These are phyloP conservation scores for Tapirus indicus DNA, from an alignment of 2,797 vertebrate species.

Conservation along the genomic window DNA sequence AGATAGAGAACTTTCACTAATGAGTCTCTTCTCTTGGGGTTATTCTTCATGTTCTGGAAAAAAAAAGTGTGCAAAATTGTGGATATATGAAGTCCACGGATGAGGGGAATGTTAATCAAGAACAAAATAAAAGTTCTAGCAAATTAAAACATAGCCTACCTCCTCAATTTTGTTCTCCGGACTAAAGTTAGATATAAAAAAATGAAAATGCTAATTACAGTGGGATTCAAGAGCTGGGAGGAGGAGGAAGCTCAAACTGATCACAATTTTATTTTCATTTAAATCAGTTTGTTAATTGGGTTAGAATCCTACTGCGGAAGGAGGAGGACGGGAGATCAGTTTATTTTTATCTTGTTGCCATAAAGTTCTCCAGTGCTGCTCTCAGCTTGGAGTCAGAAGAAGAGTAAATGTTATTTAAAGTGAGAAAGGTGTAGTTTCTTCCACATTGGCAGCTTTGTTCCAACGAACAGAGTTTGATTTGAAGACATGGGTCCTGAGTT, in stretches of 20 bases:
- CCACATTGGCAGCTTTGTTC: constrained; percentile 54
- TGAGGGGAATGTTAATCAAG: not conserved
- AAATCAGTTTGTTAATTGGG: constrained; percentile 75
- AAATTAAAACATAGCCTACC: not conserved
- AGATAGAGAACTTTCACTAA: constrained; percentile 8
- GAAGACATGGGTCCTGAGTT: not conserved
- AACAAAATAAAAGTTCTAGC: constrained; percentile 24
- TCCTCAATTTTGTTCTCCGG: constrained; percentile 52
- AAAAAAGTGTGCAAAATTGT: not conserved
- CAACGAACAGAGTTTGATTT: not conserved
- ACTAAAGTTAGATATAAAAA: constrained; percentile 57
- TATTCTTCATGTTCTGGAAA: not conserved
- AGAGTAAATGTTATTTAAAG: constrained; percentile 76
- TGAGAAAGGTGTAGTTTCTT: constrained; percentile 69
- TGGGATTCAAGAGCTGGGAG: constrained; percentile 68
- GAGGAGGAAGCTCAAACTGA: constrained; percentile 71
- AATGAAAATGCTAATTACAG: constrained; percentile 68
- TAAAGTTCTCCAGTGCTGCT: constrained; percentile 77
- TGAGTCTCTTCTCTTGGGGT: constrained; percentile 16
- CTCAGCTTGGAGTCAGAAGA: constrained; percentile 78
- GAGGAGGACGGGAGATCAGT: constrained; percentile 14
- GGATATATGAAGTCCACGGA: constrained; percentile 6
- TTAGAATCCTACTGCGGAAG: constrained; percentile 70
- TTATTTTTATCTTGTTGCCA: constrained; percentile 78
- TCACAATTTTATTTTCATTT: constrained; percentile 75